These are phyloP conservation scores for Pteromalus puparum DNA, from an alignment of 1,140 invertebrate genomes.

Conservation along the genomic window DNA sequence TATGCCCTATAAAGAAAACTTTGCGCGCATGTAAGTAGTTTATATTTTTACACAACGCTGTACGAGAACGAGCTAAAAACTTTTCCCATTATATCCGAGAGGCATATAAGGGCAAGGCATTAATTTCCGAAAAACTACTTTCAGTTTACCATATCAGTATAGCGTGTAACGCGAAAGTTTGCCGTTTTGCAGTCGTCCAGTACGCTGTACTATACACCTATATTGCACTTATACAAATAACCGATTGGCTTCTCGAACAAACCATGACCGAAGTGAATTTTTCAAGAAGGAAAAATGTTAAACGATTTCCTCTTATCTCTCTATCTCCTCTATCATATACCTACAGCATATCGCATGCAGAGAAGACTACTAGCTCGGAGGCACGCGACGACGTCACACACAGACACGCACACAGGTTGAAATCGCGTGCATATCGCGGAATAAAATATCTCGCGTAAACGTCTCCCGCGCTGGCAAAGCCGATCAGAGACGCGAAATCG, in stretches of 20 bases:
- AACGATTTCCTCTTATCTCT: not conserved
- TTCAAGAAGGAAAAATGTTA: not conserved
- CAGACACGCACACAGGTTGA: not conserved
- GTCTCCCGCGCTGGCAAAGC: not conserved
- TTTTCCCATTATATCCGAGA: not conserved
- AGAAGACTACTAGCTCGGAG: not conserved
- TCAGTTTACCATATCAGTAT: not conserved
- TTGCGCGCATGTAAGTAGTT: not conserved
- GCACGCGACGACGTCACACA: not conserved
- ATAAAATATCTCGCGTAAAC: slow-evolving; percentile 1
- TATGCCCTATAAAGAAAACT: not conserved
- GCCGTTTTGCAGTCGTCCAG: too few species aligned
- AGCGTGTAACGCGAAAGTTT: not conserved
- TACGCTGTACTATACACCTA: too few species aligned
- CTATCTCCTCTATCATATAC: not conserved
- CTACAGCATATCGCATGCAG: too few species aligned
- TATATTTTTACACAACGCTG: not conserved
- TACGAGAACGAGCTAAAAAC: not conserved
- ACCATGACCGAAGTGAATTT: too few species aligned
- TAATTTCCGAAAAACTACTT: not conserved
- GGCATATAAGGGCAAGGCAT: not conserved
- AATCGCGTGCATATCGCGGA: not conserved
- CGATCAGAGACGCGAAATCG: not conserved
- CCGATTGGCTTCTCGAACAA: too few species aligned
- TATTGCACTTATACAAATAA: too few species aligned